Base-by-base conservation (phyloP, 2,888 invertebrate genomes). In the Nymphalis polychloros region DNA sequence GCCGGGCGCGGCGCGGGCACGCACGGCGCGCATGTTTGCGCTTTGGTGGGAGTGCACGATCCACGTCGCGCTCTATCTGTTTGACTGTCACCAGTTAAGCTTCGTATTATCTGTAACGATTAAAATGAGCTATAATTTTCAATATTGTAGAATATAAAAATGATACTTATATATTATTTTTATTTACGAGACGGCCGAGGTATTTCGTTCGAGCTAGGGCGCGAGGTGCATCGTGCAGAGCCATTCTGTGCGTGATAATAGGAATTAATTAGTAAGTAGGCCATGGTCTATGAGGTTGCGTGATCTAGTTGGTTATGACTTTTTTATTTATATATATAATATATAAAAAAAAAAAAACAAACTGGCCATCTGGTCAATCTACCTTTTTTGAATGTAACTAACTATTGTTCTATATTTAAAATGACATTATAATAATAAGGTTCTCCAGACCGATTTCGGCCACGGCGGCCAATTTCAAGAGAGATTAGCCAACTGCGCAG, bases 1-100 rank as follows among this genome's bases (percentile, higher is more conserved):
- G 63, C 46, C 46, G 65, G 65, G 35, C 72, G 68, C 47, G 71
- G 75, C 59, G 61, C 19, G 10, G 8, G 63, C 46, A n/a, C 59
- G 53, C 50, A 63, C 23, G 71, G 69, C 2, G 68, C 47, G 57
- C 64, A 62, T 23, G 59, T 41, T 7, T 20, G 49, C 1, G 19
- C 41, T 7, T 41, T n/a, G 1, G 41, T 35, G 13, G 67, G 67
- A 1, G 55, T 27, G 31, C 67, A 67, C 17, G 67, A 67, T 19
- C 67, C 49, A 49, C 67, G 48, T 48, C 62, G 55, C n/a, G 53
- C 53, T 41, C 47, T 48, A 41, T n/a, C 49, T 7, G 35, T 17
- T 47, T n/a, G 23, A 6, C 8, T 41, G 23, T 13, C 35, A n/a
- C 60, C 41, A 23, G 55, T 48, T 17, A 67, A 27, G 31, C 62